Evolutionary conservation across 2,888 invertebrate species (phyloP).

Genomic region (Malthinus flaveolus): DNA sequence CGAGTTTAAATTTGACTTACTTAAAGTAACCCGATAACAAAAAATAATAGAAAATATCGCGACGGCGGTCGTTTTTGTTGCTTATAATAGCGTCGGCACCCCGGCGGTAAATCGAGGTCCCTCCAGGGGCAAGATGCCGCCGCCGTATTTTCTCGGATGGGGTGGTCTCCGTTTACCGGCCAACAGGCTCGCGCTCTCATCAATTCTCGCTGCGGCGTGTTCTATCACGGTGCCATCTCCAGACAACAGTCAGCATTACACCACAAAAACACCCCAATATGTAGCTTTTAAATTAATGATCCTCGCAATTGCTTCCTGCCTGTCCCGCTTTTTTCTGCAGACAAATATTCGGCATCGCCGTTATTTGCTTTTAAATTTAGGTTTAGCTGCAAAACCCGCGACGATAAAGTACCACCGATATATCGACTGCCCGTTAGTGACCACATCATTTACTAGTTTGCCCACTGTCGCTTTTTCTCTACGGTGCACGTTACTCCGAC

Average conservation of each 20-base stretch:
- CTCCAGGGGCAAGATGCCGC: slow-evolving; percentile 18
- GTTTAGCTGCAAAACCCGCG: slow-evolving; percentile 43
- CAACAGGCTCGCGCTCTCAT: slow-evolving; percentile 42
- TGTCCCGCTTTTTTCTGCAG: slow-evolving; percentile 45
- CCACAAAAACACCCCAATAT: slow-evolving; percentile 56
- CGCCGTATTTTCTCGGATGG: slow-evolving; percentile 19
- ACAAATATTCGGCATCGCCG: slow-evolving; percentile 50
- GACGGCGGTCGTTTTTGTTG: slow-evolving; percentile 14
- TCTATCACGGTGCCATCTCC: slow-evolving; percentile 57
- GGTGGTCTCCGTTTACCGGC: slow-evolving; percentile 27
- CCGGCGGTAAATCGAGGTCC: slow-evolving; percentile 19
- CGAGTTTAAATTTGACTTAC: slow-evolving; percentile 4
- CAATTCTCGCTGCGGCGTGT: slow-evolving; percentile 54
- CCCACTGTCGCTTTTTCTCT: slow-evolving; percentile 47
- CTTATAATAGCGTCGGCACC: slow-evolving; percentile 12
- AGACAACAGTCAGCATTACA: slow-evolving; percentile 57
- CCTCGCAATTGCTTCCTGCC: slow-evolving; percentile 53
- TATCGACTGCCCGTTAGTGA: slow-evolving; percentile 48
- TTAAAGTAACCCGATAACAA: slow-evolving; percentile 5
- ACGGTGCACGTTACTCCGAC: slow-evolving; percentile 26
- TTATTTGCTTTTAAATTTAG: slow-evolving; percentile 53
- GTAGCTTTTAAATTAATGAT: slow-evolving; percentile 57
- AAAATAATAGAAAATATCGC: slow-evolving; percentile 16
- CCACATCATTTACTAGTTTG: slow-evolving; percentile 51
- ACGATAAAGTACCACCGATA: slow-evolving; percentile 50